These are phyloP conservation scores for Austrofundulus limnaeus DNA, from an alignment of 2,113 vertebrate genomes.

Conservation along the genomic window DNA sequence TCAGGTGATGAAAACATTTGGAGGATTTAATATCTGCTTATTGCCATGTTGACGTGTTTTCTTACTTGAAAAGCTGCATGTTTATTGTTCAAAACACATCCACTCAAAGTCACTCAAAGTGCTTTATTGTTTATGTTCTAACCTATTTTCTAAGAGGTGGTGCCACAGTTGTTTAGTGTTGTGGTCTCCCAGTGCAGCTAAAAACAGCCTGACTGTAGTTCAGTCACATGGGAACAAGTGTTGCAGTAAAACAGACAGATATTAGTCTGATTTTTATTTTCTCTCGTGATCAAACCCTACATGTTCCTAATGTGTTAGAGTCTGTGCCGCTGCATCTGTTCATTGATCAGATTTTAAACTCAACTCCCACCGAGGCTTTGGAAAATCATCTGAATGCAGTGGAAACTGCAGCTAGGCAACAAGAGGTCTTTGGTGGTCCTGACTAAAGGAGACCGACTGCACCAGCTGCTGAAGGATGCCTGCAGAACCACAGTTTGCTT, in stretches of 20 bases:
- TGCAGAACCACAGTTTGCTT: no score
- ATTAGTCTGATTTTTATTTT: neutral
- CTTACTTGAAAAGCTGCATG: no score
- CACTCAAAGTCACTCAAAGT: no score
- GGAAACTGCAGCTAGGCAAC: constrained; percentile 74
- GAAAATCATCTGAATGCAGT: constrained; percentile 28
- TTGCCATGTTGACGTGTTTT: no score
- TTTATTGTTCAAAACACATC: neutral
- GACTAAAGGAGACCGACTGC: constrained; percentile 28
- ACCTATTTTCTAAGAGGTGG: neutral
- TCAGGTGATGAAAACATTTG: no score
- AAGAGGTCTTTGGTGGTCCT: constrained; percentile 17
- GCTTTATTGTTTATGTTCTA: neutral
- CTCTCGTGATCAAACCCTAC: constrained; percentile 7
- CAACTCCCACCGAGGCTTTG: constrained; percentile 28
- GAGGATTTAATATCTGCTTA: no score
- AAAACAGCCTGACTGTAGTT: neutral
- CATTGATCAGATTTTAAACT: constrained; percentile 23
- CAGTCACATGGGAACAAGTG: no score
- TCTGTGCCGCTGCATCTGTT: neutral
- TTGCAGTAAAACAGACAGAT: constrained; percentile 1
- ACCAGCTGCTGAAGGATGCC: constrained; percentile 21
- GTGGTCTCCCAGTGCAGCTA: neutral
- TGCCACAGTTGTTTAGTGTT: neutral
- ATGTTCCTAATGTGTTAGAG: neutral